Evolutionary conservation across 1,140 invertebrate genomes (phyloP).

Genomic region (Drosophila dunni): DNA sequence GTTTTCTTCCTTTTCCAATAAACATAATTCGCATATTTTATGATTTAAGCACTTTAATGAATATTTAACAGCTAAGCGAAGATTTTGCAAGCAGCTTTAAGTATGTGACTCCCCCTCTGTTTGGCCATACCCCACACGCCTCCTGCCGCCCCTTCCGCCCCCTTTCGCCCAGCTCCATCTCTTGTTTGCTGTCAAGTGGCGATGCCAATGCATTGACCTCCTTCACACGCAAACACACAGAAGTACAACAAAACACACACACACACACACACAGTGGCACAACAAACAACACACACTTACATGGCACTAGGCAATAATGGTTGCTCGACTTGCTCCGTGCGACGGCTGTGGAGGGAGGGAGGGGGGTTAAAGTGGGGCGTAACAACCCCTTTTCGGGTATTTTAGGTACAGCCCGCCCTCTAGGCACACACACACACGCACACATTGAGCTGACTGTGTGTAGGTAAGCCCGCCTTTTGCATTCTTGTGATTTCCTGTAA

Average conservation of each 20-base stretch:
- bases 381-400: slow-evolving; percentile 53
- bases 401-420: slow-evolving; percentile 8
- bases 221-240: slow-evolving; percentile 56
- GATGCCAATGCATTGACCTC: slow-evolving; percentile 66
- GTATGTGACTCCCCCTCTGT: background rate
- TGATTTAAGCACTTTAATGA: background rate
- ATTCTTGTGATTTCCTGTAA: slow-evolving; percentile 71
- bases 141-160: background rate
- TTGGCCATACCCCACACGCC: background rate
- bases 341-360: background rate
- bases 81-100: slow-evolving; percentile 13
- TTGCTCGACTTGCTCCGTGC: slow-evolving; percentile 30
- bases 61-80: background rate
- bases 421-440: background rate
- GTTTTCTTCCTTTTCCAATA: too few relatives aligned
- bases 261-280: slow-evolving; percentile 34
- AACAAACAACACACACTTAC: slow-evolving; percentile 56
- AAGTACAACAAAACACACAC: slow-evolving; percentile 30
- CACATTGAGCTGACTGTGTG: background rate
- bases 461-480: slow-evolving; percentile 18
- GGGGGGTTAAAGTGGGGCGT: background rate
- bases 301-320: slow-evolving; percentile 73
- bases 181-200: slow-evolving; percentile 50
- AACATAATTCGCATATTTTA: too few relatives aligned
- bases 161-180: background rate